These are phyloP conservation scores for Drosophila borealis DNA, from an alignment of 2,888 invertebrate genomes.

Conservation along the genomic window DNA sequence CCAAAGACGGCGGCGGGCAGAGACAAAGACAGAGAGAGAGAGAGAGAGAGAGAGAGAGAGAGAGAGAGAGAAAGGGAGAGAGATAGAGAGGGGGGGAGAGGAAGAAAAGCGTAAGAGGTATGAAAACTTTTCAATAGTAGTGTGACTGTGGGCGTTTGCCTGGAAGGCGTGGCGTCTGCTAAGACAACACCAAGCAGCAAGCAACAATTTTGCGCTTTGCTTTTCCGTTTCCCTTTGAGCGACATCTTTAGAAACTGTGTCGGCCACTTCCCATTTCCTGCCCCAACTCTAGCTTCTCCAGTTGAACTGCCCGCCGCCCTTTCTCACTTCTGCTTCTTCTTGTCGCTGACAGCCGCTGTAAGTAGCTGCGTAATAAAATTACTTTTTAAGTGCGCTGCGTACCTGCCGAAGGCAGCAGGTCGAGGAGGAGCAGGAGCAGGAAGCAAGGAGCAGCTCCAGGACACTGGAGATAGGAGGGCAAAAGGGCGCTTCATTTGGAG, in stretches of 20 bases:
- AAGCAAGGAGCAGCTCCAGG: not conserved
- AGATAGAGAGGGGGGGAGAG: not conserved
- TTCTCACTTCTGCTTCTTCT: constrained; percentile 6
- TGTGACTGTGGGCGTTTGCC: constrained; percentile 64
- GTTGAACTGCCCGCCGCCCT: constrained; percentile 22
- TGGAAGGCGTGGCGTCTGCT: constrained; percentile 35
- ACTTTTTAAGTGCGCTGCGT: constrained; percentile 77
- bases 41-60: not conserved
- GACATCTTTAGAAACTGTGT: constrained; percentile 50
- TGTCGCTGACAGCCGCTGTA: constrained; percentile 60
- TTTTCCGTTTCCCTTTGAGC: constrained; percentile 60
- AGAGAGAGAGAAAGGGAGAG: not conserved
- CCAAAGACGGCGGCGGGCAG: constrained; percentile 4
- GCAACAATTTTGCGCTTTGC: constrained; percentile 59
- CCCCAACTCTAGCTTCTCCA: not conserved
- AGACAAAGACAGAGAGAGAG: not conserved
- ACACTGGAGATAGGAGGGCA: not conserved
- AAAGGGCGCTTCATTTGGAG: constrained; percentile 42
- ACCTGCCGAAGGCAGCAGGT: constrained; percentile 42
- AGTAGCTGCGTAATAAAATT: constrained; percentile 80
- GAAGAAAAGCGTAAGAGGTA: constrained; percentile 10
- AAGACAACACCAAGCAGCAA: constrained; percentile 34
- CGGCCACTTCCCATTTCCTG: not conserved
- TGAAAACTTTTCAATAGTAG: constrained; percentile 63
- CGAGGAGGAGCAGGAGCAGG: not conserved